Conservation (phyloP, 2,797 vertebrate genomes). For the Rallus crepitans region DNA sequence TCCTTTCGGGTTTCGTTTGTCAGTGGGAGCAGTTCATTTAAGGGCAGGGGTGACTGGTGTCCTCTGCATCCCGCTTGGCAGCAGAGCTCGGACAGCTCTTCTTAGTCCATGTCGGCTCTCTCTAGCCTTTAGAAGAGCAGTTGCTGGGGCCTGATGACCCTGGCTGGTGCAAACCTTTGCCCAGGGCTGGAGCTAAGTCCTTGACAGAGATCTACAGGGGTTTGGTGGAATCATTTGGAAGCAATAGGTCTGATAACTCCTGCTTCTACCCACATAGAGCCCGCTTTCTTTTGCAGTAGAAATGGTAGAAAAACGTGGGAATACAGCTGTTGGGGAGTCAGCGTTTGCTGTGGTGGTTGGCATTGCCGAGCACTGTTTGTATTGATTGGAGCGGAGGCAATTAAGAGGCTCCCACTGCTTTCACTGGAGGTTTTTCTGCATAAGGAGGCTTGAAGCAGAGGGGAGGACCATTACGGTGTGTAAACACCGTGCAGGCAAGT, state of each 20-base stretch:
- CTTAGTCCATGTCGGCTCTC: background rate
- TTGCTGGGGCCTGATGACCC: background rate
- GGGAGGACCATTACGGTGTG: background rate
- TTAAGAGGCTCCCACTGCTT: constrained; percentile 56
- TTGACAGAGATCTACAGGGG: background rate
- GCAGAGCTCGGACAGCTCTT: background rate
- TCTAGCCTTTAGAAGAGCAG: background rate
- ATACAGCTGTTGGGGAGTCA: background rate
- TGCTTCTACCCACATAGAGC: background rate
- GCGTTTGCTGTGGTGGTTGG: background rate
- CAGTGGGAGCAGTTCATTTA: accelerated
- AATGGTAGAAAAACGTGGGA: background rate
- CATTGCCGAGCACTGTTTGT: background rate
- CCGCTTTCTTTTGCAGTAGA: background rate
- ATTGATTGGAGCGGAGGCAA: constrained; percentile 46
- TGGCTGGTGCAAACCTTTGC: background rate
- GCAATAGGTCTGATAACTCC: background rate
- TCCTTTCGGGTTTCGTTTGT: background rate
- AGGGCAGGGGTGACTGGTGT: background rate
- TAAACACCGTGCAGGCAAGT: background rate
- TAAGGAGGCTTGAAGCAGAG: constrained; percentile 57
- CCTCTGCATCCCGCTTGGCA: background rate
- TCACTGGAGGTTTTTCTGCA: background rate
- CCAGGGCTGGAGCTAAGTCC: accelerated
- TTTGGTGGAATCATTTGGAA: background rate